These are phyloP conservation scores for Lordiphosa andalusiaca DNA, from an alignment of 2,888 invertebrate species.

Conservation along the genomic window DNA sequence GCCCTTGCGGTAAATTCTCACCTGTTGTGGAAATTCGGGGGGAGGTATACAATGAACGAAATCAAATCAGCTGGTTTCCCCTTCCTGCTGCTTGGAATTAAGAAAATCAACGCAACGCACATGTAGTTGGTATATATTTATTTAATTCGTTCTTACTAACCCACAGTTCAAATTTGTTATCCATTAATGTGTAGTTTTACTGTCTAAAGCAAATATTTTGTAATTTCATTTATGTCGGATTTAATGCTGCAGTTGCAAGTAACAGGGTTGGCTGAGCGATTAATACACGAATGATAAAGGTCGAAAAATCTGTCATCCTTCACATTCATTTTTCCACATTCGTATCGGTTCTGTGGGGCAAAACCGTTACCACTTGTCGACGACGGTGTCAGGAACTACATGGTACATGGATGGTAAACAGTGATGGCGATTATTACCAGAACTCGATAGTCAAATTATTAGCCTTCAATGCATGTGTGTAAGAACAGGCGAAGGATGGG, in stretches of 20 bases:
- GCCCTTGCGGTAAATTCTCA: no score
- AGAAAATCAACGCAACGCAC: no score
- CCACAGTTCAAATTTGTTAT: conserved; percentile 45
- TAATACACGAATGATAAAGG: conserved; percentile 72
- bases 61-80: no score
- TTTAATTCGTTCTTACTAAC: conserved; percentile 56
- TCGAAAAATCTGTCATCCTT: conserved; percentile 63
- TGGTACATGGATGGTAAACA: conserved; percentile 22
- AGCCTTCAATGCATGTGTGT: conserved; percentile 21
- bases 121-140: conserved; percentile 52
- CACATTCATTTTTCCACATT: conserved; percentile 43
- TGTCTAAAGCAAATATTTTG: conserved; percentile 71
- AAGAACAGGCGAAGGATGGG: conserved; percentile 12
- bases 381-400: conserved; percentile 87
- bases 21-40: no score
- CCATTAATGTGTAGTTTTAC: conserved; percentile 50
- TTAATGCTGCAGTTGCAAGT: conserved; percentile 64
- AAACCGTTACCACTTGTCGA: conserved; percentile 84
- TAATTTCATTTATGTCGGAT: conserved; percentile 65
- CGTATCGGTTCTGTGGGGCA: conserved; percentile 48
- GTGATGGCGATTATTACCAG: conserved; percentile 34
- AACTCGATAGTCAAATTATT: conserved; percentile 2
- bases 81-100: no score
- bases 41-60: no score
- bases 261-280: conserved; percentile 71